A percentile compares a stretch with the other conserved stretches of the same genome.
Evolutionary conservation across 1,140 invertebrate species (phyloP).

Genomic region (Acromyrmex echinatior): DNA sequence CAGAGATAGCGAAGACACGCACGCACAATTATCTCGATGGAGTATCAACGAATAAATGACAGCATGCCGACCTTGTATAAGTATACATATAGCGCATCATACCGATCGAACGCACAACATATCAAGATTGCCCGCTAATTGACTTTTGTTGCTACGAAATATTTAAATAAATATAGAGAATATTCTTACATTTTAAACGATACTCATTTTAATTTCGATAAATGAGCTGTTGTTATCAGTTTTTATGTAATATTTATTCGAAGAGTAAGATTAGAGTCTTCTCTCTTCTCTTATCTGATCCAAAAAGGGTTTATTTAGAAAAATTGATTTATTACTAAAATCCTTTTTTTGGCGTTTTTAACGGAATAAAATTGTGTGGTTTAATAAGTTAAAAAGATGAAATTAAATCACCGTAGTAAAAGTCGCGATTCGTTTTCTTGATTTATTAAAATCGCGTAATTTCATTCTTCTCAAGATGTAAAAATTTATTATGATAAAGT

Average conservation of each 20-base stretch:
- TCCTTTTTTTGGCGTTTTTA: background rate
- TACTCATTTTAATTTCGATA: background rate
- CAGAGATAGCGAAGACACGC: background rate
- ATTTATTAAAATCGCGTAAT: constrained; percentile 22
- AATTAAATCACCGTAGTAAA: background rate
- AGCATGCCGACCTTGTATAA: background rate
- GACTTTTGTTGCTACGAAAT: background rate
- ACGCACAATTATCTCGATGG: background rate
- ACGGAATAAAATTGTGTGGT: background rate
- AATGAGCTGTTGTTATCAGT: background rate
- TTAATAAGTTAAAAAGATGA: background rate
- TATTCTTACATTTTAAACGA: background rate
- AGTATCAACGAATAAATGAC: background rate
- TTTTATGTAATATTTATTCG: background rate
- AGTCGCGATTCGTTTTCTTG: background rate
- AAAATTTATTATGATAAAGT: constrained; percentile 7
- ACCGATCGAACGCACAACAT: background rate
- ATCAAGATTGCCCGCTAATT: background rate
- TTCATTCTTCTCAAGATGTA: background rate
- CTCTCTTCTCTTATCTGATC: background rate
- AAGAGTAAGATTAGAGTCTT: background rate
- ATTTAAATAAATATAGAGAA: background rate
- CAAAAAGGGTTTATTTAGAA: background rate
- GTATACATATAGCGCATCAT: background rate
- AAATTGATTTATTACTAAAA: background rate